Base-by-base conservation (phyloP, 1,140 invertebrate genomes). In the Drosophila pseudoobscura region DNA sequence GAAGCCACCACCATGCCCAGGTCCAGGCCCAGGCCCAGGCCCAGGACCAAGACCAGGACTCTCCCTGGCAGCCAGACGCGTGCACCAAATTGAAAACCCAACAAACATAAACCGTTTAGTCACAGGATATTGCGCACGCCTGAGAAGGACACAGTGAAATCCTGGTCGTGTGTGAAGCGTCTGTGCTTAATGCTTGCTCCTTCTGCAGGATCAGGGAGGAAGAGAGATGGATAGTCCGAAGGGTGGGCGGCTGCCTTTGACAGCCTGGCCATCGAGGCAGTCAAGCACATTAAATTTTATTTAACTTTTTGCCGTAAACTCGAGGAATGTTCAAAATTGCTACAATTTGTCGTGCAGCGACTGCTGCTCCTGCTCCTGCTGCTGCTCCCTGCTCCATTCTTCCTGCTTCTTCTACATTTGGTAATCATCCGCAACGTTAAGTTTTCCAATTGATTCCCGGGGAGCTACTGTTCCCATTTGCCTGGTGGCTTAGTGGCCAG, bases 31-130 rank as follows among this genome's bases (percentile, higher is more conserved):
- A 75, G 59, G 54, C 62, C n/a, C 59, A 72, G 56, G 56, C 56
- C 62, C 62, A 71, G 76, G 80, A 4, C 4, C 24, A 26, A 4
- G 24, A 26, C 4, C 24, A 26, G 24, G 24, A 26, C 24, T 26
- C 24, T 26, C 24, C 24, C 24, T 26, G 24, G 24, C 24, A 5
- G 24, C 53, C 51, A 62, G 80, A 68, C 83, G 85, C 75, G 82
- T 89, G 85, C 70, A 73, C 68, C 73, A 88, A 88, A 91, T 90
- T 91, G 85, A 91, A 91, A 88, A 83, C 70, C 80, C 82, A 88
- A 88, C 80, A 91, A 82, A 88, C 75, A 91, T 91, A 91, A 91
- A 91, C 90, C 90, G 90, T 91, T 91, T 91, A 91, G 90, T 91
- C 90, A 91, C 90, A 91, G 90, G 90, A 91, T 91, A 91, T 91